Base-by-base conservation (phyloP, 2,888 invertebrate species). In the Oscheius sp. region DNA sequence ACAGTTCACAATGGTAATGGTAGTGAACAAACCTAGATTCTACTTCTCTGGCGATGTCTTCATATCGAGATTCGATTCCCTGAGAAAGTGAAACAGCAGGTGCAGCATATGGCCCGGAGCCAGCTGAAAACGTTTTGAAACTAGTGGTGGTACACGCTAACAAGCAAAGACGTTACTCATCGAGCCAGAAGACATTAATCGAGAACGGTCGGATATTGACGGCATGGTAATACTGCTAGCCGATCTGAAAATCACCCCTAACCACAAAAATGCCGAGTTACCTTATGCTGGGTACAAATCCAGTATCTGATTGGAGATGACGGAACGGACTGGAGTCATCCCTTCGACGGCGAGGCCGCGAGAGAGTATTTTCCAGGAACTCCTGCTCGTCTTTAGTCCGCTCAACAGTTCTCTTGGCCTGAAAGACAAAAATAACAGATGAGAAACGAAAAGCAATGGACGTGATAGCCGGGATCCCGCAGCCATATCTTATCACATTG, bases 1-100 rank as follows among this genome's bases (percentile, higher is more conserved):
- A 2, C 7, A 37, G 10, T 47, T 63, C 37, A 2, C 2, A n/a
- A 63, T 42, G 7, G 2, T 29, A 5, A 2, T 10, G 21, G 7
- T 32, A 2, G 11, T 29, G 29, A 29, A 42, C 21, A 47, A 73
- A 78, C 79, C 77, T 75, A 4, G 80, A 76, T 79, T 87, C 88
- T 33, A 84, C 80, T 57, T 87, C 85, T 59, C 84, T 82, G 0
- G 84, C 84, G 66, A 84, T 72, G 10, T 77, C 75, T 55, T 83
- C 82, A 74, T 87, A 87, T 55, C 86, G 74, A 7, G 87, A 84
- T 63, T 85, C 88, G 60, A 88, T 83, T 57, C 88, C 88, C 63
- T 87, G 85, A 4, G 85, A 81, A 48, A 75, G 68, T 29, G 74
- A 62, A 21, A 87, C 80, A 11, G 87, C 86, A 2, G 88, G 88